Evolutionary conservation across 2,888 invertebrate genomes (phyloP), one percentile per base, ranked within the genome.

Genomic region (Macrophya annulata): DNA sequence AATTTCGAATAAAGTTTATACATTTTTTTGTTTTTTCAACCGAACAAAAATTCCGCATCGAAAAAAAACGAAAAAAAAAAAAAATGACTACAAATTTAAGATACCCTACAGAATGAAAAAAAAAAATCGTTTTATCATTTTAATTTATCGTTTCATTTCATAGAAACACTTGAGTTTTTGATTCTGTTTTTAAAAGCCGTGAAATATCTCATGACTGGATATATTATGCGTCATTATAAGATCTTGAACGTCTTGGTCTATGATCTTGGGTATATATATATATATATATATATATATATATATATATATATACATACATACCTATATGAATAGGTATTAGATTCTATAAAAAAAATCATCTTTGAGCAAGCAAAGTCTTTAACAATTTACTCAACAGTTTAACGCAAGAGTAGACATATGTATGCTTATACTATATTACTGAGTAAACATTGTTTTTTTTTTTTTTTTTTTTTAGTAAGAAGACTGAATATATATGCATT

Each of bases 341-440:
- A 21, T 45, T 72, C 72, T 72, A 72, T 21, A 72, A 21, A 71
- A 40, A 71, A 65, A 65, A 25, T 43, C 21, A 25, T 43, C 21
- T 21, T 10, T 43, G n/a, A 72, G 21, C 72, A 17, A 72, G 43
- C 21, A 72, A 31, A 72, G 4, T 45, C 12, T 72, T 72, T 0
- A 43, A 72, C 43, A 72, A 72, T 72, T 72, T 43, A 25, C 72
- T 10, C 72, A 72, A 72, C 21, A 45, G n/a, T 72, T 72, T 72
- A 68, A 31, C 68, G 10, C 21, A 1, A 21, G 72, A 12, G 21
- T 45, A n/a, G 43, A 43, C 40, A 43, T 21, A 43, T n/a, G 40
- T 9, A 43, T n/a, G 40, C 9, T 72, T 25, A 40, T 68, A 4
- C 21, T 10, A 43, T 4, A 62, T 21, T 31, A 62, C 25, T 6